A percentile compares a stretch with the other conserved stretches of the same genome.
phyloP scores from a whole-genome alignment of 2,888 invertebrate species.

The Eudemis profundana region DNA sequence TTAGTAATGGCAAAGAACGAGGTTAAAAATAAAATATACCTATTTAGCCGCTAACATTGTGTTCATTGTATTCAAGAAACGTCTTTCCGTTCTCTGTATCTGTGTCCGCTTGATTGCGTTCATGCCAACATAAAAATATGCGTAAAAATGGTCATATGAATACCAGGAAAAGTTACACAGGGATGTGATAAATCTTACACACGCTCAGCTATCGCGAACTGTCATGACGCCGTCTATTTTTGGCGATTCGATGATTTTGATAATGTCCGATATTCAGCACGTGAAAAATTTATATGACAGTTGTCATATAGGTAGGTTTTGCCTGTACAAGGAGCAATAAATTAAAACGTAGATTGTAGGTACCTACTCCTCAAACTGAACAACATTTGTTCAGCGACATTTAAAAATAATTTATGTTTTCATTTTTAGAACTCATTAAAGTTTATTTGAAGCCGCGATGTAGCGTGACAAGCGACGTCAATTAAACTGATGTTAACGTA shows the following conservation, averaged over 20 bases:
- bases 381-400: no score
- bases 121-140: constrained; percentile 21
- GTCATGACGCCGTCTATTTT: not conserved
- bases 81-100: constrained; percentile 33
- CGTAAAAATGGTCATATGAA: constrained; percentile 13
- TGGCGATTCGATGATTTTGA: not conserved
- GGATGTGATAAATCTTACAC: not conserved
- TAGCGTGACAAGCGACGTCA: no score
- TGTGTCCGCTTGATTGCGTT: constrained; percentile 29
- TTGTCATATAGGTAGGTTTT: no score
- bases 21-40: not conserved
- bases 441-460: no score
- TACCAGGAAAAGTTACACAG: not conserved
- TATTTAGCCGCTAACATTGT: not conserved
- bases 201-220: not conserved
- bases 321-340: no score
- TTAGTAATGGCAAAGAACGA: no score
- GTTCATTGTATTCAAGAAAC: constrained; percentile 13
- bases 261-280: not conserved
- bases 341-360: no score
- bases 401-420: no score
- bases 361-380: no score
- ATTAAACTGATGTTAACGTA: no score
- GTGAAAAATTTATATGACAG: not conserved
- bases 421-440: no score